Base-by-base conservation (phyloP, 2,888 invertebrate species). In the Pyrgus malvae region DNA sequence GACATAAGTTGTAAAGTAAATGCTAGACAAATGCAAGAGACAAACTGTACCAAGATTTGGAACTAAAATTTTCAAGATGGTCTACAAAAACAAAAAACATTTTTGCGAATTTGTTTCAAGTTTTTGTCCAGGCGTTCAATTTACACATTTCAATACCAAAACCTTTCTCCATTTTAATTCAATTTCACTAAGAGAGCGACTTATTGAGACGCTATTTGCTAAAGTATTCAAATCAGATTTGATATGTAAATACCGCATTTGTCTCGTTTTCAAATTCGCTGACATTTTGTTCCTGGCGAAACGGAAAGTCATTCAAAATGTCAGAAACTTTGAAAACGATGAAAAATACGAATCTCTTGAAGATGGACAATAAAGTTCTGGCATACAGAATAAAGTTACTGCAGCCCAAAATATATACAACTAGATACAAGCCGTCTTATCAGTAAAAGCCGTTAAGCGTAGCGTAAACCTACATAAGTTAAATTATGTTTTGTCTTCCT, bases 161-260 rank as follows among this genome's bases (percentile, higher is more conserved):
- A 51, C 29, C 50, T 35, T 44, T 37, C 27, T 35, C 6, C 14
- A n/a, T 42, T 25, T 42, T 25, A 27, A 27, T 48, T 54, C 16
- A 41, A 49, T 44, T 44, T 38, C 48, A 46, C 46, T 53, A 53
- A 54, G 63, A 19, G 61, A 67, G 62, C 66, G 67, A 63, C 69
- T 67, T 63, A 61, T 69, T 63, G 66, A 63, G 66, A 72, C 59
- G 69, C 66, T 57, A 63, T 69, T 71, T 65, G 67, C 70, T 70
- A 70, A 65, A 72, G 71, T 49, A 48, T 27, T 49, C 17, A 56
- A 58, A 46, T 62, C 57, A 54, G 58, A 50, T 58, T 58, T 77
- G 78, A 80, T 81, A 81, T 80, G 84, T 80, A 74, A 71, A 75
- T 69, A 68, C 56, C 74, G 71, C 66, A 75, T 67, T 69, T 23